Conservation (phyloP, 2,113 vertebrate species). For the Leiothrix lutea region DNA sequence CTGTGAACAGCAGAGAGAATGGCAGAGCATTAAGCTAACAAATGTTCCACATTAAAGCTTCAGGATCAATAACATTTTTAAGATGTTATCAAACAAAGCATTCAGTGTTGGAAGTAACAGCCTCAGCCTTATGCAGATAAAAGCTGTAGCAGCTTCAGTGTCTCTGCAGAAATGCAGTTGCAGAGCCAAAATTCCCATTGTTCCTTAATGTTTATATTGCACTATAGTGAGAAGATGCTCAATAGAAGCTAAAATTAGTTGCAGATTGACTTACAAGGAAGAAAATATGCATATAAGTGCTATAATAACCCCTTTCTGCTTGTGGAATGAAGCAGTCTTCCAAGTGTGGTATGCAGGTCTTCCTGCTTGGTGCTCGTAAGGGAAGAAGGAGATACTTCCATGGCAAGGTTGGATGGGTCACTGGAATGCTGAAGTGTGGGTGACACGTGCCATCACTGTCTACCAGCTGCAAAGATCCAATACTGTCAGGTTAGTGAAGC, state of each 20-base stretch:
- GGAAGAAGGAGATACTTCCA: background rate
- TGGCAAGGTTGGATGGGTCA: background rate
- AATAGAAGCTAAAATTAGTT: background rate
- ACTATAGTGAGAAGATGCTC: background rate
- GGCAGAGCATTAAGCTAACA: slow-evolving; percentile 10
- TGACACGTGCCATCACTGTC: background rate
- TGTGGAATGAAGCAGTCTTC: background rate
- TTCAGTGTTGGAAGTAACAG: background rate
- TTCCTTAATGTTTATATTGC: background rate
- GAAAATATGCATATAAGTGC: background rate
- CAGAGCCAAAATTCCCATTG: background rate
- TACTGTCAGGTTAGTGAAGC: background rate
- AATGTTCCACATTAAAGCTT: slow-evolving; percentile 41
- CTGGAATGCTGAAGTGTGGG: background rate
- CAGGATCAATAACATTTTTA: slow-evolving; percentile 11
- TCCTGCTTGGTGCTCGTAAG: background rate
- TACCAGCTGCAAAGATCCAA: background rate
- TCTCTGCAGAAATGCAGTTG: background rate
- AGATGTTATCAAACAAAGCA: slow-evolving; percentile 21
- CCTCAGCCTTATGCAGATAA: background rate
- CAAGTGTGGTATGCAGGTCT: background rate
- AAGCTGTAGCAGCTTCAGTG: background rate
- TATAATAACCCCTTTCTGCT: background rate
- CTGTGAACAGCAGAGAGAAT: background rate
- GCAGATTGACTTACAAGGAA: background rate